Conservation (phyloP, 2,113 vertebrate species). For the Cisticola juncidis region DNA sequence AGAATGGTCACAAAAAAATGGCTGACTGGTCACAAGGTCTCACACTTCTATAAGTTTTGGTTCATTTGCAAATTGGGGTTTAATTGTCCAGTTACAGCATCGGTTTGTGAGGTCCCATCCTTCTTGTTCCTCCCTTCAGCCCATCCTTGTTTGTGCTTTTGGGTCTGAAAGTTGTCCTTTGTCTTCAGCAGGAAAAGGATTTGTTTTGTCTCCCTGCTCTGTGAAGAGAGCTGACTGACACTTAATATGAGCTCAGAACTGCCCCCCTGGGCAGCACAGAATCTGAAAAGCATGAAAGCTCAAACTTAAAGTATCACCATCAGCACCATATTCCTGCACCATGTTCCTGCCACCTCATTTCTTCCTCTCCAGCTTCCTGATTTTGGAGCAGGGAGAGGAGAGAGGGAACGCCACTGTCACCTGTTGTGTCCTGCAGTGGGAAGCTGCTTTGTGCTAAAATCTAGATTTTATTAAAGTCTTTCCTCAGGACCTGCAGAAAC, state of each 20-base stretch:
- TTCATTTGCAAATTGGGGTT: background rate
- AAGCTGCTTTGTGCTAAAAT: background rate
- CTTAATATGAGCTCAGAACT: background rate
- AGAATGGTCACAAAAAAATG: background rate
- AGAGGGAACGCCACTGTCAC: rapidly evolving
- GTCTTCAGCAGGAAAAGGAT: background rate
- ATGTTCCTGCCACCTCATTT: background rate
- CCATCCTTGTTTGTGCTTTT: background rate
- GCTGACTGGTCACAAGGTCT: background rate
- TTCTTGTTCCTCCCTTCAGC: background rate
- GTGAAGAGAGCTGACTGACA: background rate
- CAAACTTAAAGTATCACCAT: background rate
- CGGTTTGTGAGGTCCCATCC: background rate
- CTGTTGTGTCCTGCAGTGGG: background rate
- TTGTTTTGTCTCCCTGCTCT: background rate
- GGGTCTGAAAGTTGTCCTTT: background rate
- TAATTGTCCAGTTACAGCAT: background rate
- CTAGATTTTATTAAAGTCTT: background rate
- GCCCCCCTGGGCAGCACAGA: background rate
- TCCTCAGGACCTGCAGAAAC: background rate
- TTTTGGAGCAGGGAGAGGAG: background rate
- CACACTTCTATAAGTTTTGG: background rate
- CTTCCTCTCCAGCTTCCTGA: background rate
- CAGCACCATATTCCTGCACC: rapidly evolving
- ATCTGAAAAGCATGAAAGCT: background rate